Base-by-base conservation (phyloP, 2,888 invertebrate genomes). In the Limenitis camilla region DNA sequence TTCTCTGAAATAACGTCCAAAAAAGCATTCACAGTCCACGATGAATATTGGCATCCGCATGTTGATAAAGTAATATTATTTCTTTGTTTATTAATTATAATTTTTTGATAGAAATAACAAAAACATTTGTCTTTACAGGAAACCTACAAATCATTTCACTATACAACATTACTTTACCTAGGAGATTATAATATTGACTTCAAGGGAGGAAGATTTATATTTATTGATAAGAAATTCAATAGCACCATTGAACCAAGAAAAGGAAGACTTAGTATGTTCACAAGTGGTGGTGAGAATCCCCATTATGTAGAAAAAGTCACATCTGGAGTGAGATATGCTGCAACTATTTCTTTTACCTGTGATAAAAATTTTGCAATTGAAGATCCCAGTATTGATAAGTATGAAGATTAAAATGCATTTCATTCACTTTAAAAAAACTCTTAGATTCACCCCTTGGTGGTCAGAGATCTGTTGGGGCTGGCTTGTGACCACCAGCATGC, bases 21-120 rank as follows among this genome's bases (percentile, higher is more conserved):
- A 42, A 88, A 92, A 38, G 91, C 96, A 1, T 90, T 91, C 62
- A 94, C 93, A 1, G 69, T 91, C 19, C 94, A 96, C 75, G 96
- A 96, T 81, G 94, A 96, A 77, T 96, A 96, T 76, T 96, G 96
- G 96, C 94, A 95, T 81, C 90, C 92, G 11, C 96, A 96, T 85
- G 90, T 95, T 38, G 96, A 96, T 76, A 95, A 95, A 89, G 95
- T 95, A 82, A 67, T 68, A 67, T 39, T 35, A 27, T 27, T 11
- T 45, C 5, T 33, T 41, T 5, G 5, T 5, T 9, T 31, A 29
- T 40, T 7, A 27, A 29, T 10, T 9, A 35, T 10, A 10, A 35
- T 35, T 5, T 35, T 10, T 10, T 35, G 5, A 36, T 5, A 36
- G 6, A 4, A 36, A 10, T n/a, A n/a, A 6, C n/a, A n/a, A 5